Evolutionary conservation across 2,113 vertebrate species (phyloP), one percentile per base, ranked within the genome.

Genomic region (Crotalus helleri): DNA sequence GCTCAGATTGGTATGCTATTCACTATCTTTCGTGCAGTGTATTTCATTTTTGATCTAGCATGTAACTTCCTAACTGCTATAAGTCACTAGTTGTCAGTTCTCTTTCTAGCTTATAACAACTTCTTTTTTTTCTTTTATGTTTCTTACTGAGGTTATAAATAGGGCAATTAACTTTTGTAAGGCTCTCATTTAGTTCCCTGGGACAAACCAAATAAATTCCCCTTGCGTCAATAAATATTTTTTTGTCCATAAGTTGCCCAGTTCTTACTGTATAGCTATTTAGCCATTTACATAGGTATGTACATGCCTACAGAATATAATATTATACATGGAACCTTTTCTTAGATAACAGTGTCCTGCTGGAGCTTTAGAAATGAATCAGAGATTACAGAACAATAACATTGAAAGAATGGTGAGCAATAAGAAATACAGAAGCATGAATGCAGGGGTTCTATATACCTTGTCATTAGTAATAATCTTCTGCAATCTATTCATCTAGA

Each of bases 11-110:
- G 53, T 0, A 0, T 88, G 93, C 59, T 87, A 88, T 93, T 95
- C 95, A 85, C 90, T 94, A 94, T 95, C 93, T 90, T 92, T 95
- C 29, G 88, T 88, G 59, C 93, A 95, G 92, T 91, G 95, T 93
- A 95, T 92, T 93, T 91, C 91, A 95, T 93, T 95, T 96, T 95
- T 96, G 94, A 96, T 95, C 94, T 93, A 91, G 39, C 94, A 91
- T 93, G 94, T 64, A 92, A 93, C 94, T 94, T 93, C 91, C 93
- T 92, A 94, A 94, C 57, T 93, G 89, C 21, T 95, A 95, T 91
- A 92, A 95, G 57, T 53, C 46, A 93, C 85, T 93, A 69, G 85
- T 94, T 90, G 94, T 58, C 58, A 94, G 92, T 93, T 94, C 0
- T 1, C 85, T 93, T 95, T 94, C 94, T 26, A 95, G 94, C 54